Evolutionary conservation across 2,888 invertebrate species (phyloP).

Genomic region (Petrolisthes cinctipes): DNA sequence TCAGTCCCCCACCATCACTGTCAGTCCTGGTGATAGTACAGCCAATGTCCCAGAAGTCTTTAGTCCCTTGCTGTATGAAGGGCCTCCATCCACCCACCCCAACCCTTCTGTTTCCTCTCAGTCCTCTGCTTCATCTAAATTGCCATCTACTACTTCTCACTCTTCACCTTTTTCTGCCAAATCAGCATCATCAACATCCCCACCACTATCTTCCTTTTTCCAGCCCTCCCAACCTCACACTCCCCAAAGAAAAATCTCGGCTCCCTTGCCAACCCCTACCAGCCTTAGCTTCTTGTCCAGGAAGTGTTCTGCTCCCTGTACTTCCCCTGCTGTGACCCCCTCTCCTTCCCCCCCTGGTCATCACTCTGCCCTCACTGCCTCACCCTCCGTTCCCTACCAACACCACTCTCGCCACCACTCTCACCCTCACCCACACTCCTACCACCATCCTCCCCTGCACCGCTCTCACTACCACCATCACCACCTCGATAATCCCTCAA

Average conservation of each 20-base stretch:
- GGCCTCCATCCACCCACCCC: constrained; percentile 12
- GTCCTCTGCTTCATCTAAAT: constrained; percentile 7
- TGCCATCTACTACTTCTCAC: constrained; percentile 18
- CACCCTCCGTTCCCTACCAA: constrained; percentile 35
- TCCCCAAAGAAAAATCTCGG: constrained; percentile 51
- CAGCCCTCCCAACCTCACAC: not conserved
- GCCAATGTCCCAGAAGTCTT: constrained; percentile 37
- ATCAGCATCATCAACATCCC: constrained; percentile 17
- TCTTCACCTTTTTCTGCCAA: not conserved
- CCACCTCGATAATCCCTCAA: constrained; percentile 44
- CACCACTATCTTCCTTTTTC: constrained; percentile 24
- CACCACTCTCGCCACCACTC: constrained; percentile 42
- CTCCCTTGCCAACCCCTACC: constrained; percentile 40
- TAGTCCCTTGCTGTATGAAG: not conserved
- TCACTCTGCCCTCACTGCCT: constrained; percentile 37
- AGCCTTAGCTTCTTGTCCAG: constrained; percentile 25
- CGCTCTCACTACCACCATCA: constrained; percentile 32
- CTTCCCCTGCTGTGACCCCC: constrained; percentile 29
- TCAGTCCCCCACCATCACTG: constrained; percentile 52
- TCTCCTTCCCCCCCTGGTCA: constrained; percentile 44
- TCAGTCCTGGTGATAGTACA: constrained; percentile 38
- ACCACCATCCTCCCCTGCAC: constrained; percentile 38
- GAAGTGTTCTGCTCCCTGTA: constrained; percentile 51
- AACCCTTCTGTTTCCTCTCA: constrained; percentile 28
- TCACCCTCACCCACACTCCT: constrained; percentile 14